Conservation (phyloP, 2,797 vertebrate genomes). For the Poliocrania exsul region DNA sequence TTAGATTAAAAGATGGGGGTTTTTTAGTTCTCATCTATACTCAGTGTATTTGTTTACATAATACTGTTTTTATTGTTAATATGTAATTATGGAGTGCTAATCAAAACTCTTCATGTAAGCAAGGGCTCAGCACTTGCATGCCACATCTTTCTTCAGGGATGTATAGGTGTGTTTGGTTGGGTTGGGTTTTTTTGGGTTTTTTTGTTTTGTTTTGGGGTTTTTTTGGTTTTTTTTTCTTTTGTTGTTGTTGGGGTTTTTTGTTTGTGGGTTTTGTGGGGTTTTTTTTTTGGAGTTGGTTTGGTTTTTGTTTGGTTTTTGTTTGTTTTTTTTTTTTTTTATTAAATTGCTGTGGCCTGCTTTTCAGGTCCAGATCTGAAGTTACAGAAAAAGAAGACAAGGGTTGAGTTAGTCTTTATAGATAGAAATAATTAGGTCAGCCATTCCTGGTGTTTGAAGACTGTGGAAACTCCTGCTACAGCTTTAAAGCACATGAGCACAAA, state of each 20-base stretch:
- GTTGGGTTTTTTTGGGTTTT: no score
- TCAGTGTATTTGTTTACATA: background rate
- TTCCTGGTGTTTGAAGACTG: background rate
- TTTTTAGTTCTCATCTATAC: background rate
- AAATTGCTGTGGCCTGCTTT: background rate
- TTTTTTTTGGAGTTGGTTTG: no score
- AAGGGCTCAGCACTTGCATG: background rate
- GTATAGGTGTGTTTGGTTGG: background rate
- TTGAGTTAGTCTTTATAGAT: background rate
- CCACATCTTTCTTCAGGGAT: background rate
- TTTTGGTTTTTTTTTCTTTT: no score
- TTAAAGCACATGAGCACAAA: background rate
- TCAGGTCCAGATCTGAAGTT: background rate
- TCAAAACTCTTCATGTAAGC: background rate
- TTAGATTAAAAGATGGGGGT: background rate
- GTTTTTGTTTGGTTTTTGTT: no score
- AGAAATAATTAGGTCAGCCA: background rate
- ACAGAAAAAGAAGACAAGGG: background rate
- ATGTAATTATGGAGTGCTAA: background rate
- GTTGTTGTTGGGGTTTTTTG: no score
- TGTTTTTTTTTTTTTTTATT: no score
- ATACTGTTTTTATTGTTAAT: background rate
- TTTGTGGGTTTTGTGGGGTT: no score
- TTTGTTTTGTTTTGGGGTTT: no score
- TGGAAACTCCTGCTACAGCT: background rate